Evolutionary conservation across 2,113 vertebrate genomes (phyloP), one percentile per base, ranked within the genome.

Genomic region (Percopsis transmontana): DNA sequence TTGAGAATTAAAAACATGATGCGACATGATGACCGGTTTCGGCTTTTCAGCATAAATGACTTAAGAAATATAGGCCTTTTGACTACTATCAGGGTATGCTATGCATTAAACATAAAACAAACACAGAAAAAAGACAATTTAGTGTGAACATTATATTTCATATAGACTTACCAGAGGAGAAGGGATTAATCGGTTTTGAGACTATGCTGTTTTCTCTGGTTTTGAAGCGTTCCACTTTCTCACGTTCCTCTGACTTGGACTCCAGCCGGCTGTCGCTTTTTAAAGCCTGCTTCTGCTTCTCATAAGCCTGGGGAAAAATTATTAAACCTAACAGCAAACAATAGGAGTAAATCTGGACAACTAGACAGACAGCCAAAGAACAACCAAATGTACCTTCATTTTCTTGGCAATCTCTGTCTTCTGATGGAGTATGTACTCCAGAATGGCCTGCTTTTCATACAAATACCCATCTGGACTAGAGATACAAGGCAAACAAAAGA

Each of bases 161-260:
- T 23, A 24, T 18, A 59, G n/a, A 47, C 38, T 0, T 64, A 93
- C 92, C 91, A 8, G 88, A 81, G n/a, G 77, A 87, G 83, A 96
- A 96, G 1, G 96, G 95, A 85, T 96, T 96, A 72, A 96, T 95
- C 21, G 95, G 95, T 74, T 95, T 94, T 82, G 94, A 96, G 33
- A 96, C 93, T 0, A 97, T 97, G 90, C 92, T 92, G 63, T 90
- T 89, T 83, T 97, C 96, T 50, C 91, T 92, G 75, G 91, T 92
- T 65, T 95, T 93, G 65, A 97, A 97, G 70, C 83, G 91, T 69
- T 95, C 93, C 18, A 92, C 93, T 27, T 88, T 86, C 83, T 94
- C 91, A 44, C 95, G 88, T 1, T 94, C 92, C 0, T 87, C 94
- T 0, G 94, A 94, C 48, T 88, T 91, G 39, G 91, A 94, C 74